Evolutionary conservation across 2,888 invertebrate species (phyloP).

Genomic region (Ectemnius continuus): DNA sequence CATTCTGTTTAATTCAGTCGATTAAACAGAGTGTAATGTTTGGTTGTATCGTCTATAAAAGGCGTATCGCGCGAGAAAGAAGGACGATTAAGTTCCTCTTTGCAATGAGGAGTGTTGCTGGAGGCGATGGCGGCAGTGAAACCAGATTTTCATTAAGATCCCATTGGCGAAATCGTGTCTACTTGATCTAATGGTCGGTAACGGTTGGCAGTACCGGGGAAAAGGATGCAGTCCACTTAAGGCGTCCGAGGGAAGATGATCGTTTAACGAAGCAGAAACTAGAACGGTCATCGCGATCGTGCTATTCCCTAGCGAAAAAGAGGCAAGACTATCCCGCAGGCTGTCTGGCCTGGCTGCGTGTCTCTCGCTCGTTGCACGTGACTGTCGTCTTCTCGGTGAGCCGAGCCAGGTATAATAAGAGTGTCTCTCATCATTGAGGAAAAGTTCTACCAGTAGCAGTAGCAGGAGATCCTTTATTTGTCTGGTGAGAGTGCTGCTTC

Average conservation of each 20-base stretch:
- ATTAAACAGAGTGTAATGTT: too few relatives aligned
- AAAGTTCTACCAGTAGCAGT: too few relatives aligned
- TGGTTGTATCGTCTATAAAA: too few relatives aligned
- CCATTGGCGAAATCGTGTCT: conserved; percentile 32
- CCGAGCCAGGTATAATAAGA: too few relatives aligned
- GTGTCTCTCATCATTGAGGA: too few relatives aligned
- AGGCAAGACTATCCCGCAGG: neutral
- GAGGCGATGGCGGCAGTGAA: conserved; percentile 16
- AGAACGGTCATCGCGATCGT: conserved; percentile 56
- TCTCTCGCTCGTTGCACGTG: too few relatives aligned
- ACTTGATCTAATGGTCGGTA: conserved; percentile 47
- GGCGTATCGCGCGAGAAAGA: too few relatives aligned
- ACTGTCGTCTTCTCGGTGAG: too few relatives aligned
- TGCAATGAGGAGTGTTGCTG: too few relatives aligned
- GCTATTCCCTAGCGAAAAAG: conserved; percentile 23
- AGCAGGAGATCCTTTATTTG: too few relatives aligned
- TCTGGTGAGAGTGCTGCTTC: neutral
- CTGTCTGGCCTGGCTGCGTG: too few relatives aligned
- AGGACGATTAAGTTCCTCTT: neutral
- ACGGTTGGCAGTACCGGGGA: conserved; percentile 29
- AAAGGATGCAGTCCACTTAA: conserved; percentile 11
- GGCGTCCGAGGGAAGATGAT: conserved; percentile 42
- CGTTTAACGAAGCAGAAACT: conserved; percentile 66
- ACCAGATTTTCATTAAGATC: conserved; percentile 36
- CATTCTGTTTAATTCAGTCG: too few relatives aligned